Evolutionary conservation across 2,888 invertebrate genomes (phyloP).

Genomic region (Vandiemenella viatica): DNA sequence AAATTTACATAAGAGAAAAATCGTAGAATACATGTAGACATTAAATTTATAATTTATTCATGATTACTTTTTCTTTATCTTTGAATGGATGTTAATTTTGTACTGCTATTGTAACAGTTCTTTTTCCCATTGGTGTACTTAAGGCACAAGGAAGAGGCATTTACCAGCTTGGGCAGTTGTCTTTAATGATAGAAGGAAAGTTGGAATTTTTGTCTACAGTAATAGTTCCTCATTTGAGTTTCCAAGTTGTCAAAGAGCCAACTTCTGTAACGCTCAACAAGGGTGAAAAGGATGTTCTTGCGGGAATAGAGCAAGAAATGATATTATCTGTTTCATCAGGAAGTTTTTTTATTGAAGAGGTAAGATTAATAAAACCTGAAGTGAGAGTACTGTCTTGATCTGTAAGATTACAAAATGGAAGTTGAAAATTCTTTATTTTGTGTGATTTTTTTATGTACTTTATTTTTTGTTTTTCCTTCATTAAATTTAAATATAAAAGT

Average conservation of each 20-base stretch:
- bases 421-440: constrained; percentile 5
- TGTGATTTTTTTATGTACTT: constrained; percentile 11
- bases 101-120: background rate
- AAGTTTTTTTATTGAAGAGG: constrained; percentile 54
- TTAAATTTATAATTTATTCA: no score
- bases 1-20: no score
- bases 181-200: constrained; percentile 44
- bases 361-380: no score
- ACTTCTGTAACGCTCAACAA: constrained; percentile 28
- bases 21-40: no score
- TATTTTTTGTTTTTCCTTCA: no score
- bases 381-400: no score
- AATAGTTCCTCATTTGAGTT: constrained; percentile 12
- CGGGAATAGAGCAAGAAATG: constrained; percentile 66
- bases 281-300: constrained; percentile 53
- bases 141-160: constrained; percentile 40
- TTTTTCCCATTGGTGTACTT: background rate
- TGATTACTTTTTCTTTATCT: no score
- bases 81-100: background rate
- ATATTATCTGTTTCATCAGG: constrained; percentile 61
- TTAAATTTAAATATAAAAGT: no score
- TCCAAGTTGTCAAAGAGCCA: constrained; percentile 15
- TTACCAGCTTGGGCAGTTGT: constrained; percentile 56
- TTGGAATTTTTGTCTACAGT: constrained; percentile 50
- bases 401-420: no score